Conservation (phyloP, 2,113 vertebrate genomes). For the Melierax canorus region DNA sequence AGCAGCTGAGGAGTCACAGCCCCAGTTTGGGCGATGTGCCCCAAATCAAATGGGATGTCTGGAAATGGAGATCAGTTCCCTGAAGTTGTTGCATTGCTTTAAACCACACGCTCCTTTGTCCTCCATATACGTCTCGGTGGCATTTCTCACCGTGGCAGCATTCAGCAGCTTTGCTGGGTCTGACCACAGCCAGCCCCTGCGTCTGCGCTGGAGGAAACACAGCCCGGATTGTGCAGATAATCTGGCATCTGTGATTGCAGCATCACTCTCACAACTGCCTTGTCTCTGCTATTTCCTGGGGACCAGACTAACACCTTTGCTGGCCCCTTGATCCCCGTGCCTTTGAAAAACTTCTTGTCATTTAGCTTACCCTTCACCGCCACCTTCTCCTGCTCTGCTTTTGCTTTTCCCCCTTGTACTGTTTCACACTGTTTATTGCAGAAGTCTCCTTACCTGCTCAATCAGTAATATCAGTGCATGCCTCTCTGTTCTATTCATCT, state of each 20-base stretch:
- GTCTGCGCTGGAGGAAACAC: background rate
- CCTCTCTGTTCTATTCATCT: background rate
- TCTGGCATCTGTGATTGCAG: background rate
- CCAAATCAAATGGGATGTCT: background rate
- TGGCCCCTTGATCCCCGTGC: background rate
- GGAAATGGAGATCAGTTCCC: background rate
- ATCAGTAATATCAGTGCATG: background rate
- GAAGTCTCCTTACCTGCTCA: background rate
- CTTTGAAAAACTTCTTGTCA: background rate
- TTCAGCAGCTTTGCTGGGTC: background rate
- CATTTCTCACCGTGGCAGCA: background rate
- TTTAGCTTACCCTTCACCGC: background rate
- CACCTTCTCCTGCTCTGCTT: background rate
- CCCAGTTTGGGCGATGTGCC: background rate
- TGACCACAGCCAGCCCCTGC: background rate
- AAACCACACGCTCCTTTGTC: background rate
- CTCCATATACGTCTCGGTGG: rapidly evolving
- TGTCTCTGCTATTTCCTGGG: background rate
- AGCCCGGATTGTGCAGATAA: rapidly evolving
- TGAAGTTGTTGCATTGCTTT: background rate
- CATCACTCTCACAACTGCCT: background rate
- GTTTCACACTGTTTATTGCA: background rate
- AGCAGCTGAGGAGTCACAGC: background rate
- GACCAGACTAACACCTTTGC: background rate
- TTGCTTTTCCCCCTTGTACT: background rate